A percentile compares a stretch with the other conserved stretches of the same genome.
Conservation (phyloP, 1,140 invertebrate species). For the Bathynomus jamesi region DNA sequence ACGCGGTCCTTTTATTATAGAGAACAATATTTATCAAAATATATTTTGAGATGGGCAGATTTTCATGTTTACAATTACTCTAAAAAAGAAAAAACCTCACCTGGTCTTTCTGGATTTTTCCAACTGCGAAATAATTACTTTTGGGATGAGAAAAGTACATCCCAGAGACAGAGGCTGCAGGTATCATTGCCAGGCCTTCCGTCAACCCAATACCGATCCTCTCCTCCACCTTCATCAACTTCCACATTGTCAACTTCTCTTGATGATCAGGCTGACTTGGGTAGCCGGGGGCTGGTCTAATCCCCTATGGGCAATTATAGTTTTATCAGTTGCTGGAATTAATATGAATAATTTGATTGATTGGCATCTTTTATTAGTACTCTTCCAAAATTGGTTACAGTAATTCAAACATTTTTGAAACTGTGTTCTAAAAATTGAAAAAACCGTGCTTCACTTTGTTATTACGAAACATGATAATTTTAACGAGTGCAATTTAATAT, state of each 20-base stretch:
- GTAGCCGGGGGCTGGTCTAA: conserved; percentile 59
- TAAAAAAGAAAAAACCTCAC: conserved; percentile 40
- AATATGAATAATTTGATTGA: too few relatives aligned
- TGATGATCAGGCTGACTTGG: conserved; percentile 58
- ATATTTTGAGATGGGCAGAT: not conserved
- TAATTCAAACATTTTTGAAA: too few relatives aligned
- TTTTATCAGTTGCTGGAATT: too few relatives aligned
- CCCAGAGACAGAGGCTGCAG: conserved; percentile 56
- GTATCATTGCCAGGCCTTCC: conserved; percentile 55
- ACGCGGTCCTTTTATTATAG: not conserved
- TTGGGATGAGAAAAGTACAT: conserved; percentile 54
- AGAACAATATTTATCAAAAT: too few relatives aligned
- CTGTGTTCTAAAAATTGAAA: too few relatives aligned
- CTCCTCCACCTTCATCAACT: conserved; percentile 48
- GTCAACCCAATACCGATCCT: conserved; percentile 50
- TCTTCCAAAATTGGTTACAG: too few relatives aligned
- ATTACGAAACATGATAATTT: too few relatives aligned
- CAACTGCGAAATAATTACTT: conserved; percentile 53
- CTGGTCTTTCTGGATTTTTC: conserved; percentile 54
- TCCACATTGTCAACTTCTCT: conserved; percentile 55
- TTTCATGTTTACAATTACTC: not conserved
- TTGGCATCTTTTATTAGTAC: too few relatives aligned
- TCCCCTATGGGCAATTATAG: too few relatives aligned
- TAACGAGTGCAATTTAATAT: too few relatives aligned
- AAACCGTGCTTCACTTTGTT: too few relatives aligned